These are phyloP conservation scores for Xenus cinereus DNA, from an alignment of 2,113 vertebrate species.

Conservation along the genomic window DNA sequence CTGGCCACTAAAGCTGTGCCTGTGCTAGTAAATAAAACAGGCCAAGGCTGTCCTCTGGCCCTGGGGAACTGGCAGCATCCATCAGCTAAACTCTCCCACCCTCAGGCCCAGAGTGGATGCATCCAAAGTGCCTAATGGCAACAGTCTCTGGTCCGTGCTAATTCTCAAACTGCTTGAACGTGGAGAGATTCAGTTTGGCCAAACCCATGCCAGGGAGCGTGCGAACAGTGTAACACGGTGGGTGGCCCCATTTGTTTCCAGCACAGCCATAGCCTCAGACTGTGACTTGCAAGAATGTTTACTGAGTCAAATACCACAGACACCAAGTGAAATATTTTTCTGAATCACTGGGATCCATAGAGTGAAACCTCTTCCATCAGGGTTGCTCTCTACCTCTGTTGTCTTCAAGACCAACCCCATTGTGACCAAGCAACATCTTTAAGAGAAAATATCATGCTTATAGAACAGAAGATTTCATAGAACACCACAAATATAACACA, in stretches of 20 bases:
- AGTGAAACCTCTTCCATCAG: neutral
- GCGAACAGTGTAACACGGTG: rapidly evolving
- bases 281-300: neutral
- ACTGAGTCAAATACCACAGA: neutral
- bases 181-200: neutral
- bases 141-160: neutral
- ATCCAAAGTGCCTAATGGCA: neutral
- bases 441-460: neutral
- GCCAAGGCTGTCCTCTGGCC: neutral
- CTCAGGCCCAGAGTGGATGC: neutral
- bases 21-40: neutral
- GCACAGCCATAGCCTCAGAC: neutral
- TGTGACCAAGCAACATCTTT: neutral
- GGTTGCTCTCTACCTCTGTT: neutral
- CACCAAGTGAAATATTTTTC: neutral
- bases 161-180: neutral
- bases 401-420: neutral
- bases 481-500: neutral
- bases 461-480: neutral
- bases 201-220: neutral
- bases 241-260: neutral
- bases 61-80: neutral
- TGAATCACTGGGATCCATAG: neutral
- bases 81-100: neutral
- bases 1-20: neutral